Percentiles rank a stretch among this genome's conserved stretches.
phyloP scores from a whole-genome alignment of 1,140 invertebrate genomes.

The Antheraea pernyi region DNA sequence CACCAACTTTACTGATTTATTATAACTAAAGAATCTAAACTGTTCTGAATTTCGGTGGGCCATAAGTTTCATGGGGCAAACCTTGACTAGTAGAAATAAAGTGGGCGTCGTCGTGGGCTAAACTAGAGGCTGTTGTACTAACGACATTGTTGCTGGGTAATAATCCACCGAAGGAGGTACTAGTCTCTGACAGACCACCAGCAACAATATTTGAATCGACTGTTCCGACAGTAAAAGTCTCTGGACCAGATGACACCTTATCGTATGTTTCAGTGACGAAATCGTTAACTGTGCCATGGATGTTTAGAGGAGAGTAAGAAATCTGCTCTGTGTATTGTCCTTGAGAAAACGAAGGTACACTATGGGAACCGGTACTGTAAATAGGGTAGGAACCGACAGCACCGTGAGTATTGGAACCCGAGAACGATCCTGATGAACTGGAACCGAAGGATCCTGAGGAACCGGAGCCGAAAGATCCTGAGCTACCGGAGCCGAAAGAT shows the following conservation, averaged over 20 bases:
- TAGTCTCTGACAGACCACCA: background rate
- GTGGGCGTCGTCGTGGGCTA: slow-evolving; percentile 30
- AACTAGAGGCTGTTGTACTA: slow-evolving; percentile 22
- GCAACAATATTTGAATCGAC: background rate
- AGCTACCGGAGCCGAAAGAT: slow-evolving; percentile 1
- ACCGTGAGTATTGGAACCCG: background rate
- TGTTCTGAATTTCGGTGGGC: slow-evolving; percentile 56
- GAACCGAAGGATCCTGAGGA: background rate
- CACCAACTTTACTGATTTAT: background rate
- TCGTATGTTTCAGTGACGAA: slow-evolving; percentile 12
- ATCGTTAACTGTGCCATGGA: background rate
- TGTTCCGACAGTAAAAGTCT: background rate
- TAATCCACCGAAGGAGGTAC: background rate
- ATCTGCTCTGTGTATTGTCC: slow-evolving; percentile 4
- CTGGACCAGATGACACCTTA: background rate
- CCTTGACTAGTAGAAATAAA: slow-evolving; percentile 63
- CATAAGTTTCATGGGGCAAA: slow-evolving; percentile 65
- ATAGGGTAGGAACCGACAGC: background rate
- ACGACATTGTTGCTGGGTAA: slow-evolving; percentile 12
- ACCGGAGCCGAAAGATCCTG: slow-evolving; percentile 1
- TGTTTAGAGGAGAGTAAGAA: background rate
- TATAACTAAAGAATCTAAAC: slow-evolving; percentile 32
- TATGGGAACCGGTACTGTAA: background rate
- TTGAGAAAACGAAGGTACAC: background rate
- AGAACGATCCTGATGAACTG: slow-evolving; percentile 7